Conservation (phyloP, 2,888 invertebrate genomes). For the Odontomyia ornata region DNA sequence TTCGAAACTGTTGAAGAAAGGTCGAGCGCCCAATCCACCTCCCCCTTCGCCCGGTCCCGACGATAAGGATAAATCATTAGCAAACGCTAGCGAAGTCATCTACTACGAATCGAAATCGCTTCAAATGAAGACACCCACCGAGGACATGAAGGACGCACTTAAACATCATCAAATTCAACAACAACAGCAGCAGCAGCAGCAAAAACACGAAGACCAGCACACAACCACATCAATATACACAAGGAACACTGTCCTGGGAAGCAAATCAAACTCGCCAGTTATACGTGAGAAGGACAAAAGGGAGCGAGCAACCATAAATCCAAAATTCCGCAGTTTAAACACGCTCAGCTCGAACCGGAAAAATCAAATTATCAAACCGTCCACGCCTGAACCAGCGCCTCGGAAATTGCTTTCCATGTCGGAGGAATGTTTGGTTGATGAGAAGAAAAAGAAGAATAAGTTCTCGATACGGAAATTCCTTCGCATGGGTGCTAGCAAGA, state of each 20-base stretch:
- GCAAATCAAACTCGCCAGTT: conserved; percentile 74
- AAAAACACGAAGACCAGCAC: conserved; percentile 60
- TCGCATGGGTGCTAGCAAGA: conserved; percentile 79
- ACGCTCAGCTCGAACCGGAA: conserved; percentile 61
- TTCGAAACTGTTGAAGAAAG: conserved; percentile 70
- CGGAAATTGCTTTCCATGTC: conserved; percentile 77
- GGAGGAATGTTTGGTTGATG: conserved; percentile 73
- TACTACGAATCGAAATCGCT: conserved; percentile 37
- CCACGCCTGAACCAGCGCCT: conserved; percentile 73
- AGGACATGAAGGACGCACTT: conserved; percentile 5
- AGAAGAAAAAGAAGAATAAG: conserved; percentile 74
- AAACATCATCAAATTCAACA: conserved; percentile 6
- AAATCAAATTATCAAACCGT: conserved; percentile 57
- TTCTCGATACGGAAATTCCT: conserved; percentile 86
- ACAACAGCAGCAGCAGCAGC: not conserved
- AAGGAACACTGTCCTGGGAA: conserved; percentile 67
- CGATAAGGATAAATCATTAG: conserved; percentile 54
- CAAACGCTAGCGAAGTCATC: conserved; percentile 55
- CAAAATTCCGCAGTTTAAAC: conserved; percentile 68
- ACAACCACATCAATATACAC: conserved; percentile 68
- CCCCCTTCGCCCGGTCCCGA: conserved; percentile 50
- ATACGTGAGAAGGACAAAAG: conserved; percentile 80
- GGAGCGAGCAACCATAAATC: conserved; percentile 73
- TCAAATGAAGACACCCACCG: conserved; percentile 32
- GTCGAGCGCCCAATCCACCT: conserved; percentile 82